phyloP scores from a whole-genome alignment of 2,797 vertebrate species.

The Danio albolineatus region DNA sequence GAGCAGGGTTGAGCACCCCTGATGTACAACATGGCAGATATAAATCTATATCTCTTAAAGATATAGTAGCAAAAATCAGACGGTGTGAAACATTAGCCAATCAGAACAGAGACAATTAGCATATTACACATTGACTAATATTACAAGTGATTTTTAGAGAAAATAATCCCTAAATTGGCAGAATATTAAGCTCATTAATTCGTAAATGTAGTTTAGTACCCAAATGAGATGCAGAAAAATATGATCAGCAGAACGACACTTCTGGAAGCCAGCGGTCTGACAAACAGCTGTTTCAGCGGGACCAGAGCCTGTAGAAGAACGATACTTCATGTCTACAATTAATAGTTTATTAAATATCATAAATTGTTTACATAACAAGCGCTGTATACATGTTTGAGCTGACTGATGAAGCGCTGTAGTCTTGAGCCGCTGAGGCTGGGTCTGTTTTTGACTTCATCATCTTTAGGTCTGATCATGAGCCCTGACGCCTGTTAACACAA shows the following conservation, averaged over 20 bases:
- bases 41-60: too few species aligned
- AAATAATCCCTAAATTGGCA: background rate
- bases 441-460: constrained; percentile 28
- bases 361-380: background rate
- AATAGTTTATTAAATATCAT: background rate
- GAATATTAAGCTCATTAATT: background rate
- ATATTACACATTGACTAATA: background rate
- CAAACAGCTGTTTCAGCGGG: constrained; percentile 73
- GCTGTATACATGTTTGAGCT: constrained; percentile 71
- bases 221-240: constrained; percentile 83
- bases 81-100: too few species aligned
- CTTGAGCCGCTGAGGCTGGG: background rate
- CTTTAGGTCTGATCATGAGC: constrained; percentile 52
- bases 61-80: too few species aligned
- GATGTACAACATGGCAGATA: too few species aligned
- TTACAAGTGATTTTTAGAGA: background rate
- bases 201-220: constrained; percentile 67
- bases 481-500: constrained; percentile 65
- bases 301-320: constrained; percentile 63
- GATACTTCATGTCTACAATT: background rate
- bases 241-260: constrained; percentile 74
- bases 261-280: constrained; percentile 62
- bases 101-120: background rate
- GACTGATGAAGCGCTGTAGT: background rate
- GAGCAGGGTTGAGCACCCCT: too few species aligned